Evolutionary conservation across 2,797 vertebrate genomes (phyloP).

Genomic region (Pempheris klunzingeri): DNA sequence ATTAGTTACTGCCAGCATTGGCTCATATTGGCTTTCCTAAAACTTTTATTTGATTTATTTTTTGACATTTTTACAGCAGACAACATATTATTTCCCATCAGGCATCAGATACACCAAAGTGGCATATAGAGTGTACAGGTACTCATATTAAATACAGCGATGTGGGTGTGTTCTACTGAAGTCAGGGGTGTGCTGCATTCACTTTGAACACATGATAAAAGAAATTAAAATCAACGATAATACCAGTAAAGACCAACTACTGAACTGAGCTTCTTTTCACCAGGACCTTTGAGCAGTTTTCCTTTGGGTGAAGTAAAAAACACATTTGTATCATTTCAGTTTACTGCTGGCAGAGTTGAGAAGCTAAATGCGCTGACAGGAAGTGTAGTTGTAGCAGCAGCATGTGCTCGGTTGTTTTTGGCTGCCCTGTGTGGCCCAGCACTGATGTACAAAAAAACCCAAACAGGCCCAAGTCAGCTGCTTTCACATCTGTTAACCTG

Average conservation of each 20-base stretch:
- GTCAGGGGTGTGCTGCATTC: not conserved
- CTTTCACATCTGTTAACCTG: slow-evolving; percentile 32
- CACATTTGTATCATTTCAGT: slow-evolving; percentile 9
- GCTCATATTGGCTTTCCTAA: not conserved
- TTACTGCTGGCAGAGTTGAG: slow-evolving; percentile 18
- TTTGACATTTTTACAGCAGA: not conserved
- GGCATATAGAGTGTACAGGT: not conserved
- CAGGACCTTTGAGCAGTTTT: not conserved
- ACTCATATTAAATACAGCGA: slow-evolving; percentile 4
- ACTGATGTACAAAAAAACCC: slow-evolving; percentile 1
- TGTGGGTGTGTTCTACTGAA: not conserved
- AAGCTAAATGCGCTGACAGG: slow-evolving; percentile 21
- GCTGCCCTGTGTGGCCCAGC: slow-evolving; percentile 11
- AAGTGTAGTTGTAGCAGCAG: slow-evolving; percentile 17
- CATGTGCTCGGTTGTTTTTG: slow-evolving; percentile 23
- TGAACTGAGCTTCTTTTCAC: not conserved
- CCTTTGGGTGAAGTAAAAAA: slow-evolving; percentile 12
- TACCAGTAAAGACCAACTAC: not conserved
- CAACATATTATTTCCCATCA: slow-evolving; percentile 2
- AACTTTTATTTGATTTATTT: slow-evolving; percentile 11
- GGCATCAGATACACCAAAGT: slow-evolving; percentile 4
- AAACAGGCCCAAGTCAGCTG: slow-evolving; percentile 19
- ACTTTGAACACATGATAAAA: slow-evolving; percentile 1
- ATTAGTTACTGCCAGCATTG: not conserved
- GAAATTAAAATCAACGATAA: not conserved